phyloP scores from a whole-genome alignment of 2,797 vertebrate genomes.

The Danio kyathit region DNA sequence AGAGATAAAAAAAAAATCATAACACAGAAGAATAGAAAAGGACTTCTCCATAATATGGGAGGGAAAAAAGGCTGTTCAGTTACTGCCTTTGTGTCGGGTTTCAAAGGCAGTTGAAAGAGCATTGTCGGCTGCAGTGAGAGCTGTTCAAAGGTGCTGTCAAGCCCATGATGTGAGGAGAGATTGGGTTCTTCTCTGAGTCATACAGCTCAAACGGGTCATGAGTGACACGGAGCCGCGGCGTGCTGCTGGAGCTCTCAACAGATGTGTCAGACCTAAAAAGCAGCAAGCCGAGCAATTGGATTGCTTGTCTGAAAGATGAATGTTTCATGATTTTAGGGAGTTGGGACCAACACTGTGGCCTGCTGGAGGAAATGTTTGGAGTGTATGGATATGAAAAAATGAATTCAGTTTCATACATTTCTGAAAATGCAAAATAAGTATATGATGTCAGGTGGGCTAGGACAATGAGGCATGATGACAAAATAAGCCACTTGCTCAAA shows the following conservation, averaged over 20 bases:
- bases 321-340: conserved; percentile 44
- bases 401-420: neutral
- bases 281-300: conserved; percentile 46
- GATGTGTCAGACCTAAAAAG: conserved; percentile 51
- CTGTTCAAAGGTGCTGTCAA: conserved; percentile 58
- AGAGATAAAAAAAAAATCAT: conserved; percentile 24
- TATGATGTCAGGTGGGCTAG: neutral
- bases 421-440: neutral
- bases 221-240: conserved; percentile 32
- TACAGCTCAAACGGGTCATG: conserved; percentile 42
- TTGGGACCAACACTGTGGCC: conserved; percentile 19
- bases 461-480: neutral
- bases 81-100: conserved; percentile 51
- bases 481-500: conserved; percentile 6
- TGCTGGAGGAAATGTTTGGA: conserved; percentile 9
- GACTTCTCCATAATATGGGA: conserved; percentile 28
- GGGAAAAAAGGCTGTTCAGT: conserved; percentile 51
- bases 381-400: neutral
- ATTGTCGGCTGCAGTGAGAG: conserved; percentile 49
- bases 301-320: conserved; percentile 47
- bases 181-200: conserved; percentile 57
- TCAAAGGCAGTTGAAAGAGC: conserved; percentile 56
- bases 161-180: conserved; percentile 50
- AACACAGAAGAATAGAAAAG: conserved; percentile 34
- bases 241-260: conserved; percentile 36